These are phyloP conservation scores for Amblyteles armatorius DNA, from an alignment of 2,888 invertebrate genomes.

Conservation along the genomic window DNA sequence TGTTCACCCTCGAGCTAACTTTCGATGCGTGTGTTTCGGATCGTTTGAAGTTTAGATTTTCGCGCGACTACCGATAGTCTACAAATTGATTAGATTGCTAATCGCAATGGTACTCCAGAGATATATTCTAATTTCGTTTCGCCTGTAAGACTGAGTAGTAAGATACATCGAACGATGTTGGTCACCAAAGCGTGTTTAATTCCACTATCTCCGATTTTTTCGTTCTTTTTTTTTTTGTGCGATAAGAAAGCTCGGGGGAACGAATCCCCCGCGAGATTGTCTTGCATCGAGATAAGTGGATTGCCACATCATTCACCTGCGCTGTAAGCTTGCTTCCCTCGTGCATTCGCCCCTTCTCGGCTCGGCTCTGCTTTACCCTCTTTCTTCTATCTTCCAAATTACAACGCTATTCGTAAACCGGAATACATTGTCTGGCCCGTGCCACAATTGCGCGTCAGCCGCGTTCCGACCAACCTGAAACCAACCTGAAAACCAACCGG, in stretches of 20 bases:
- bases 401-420: conserved; percentile 44
- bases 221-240: neutral
- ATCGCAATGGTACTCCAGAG: neutral
- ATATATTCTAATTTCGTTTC: neutral
- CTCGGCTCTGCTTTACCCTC: conserved; percentile 17
- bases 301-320: conserved; percentile 59
- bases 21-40: neutral
- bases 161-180: conserved; percentile 11
- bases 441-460: conserved; percentile 16
- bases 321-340: conserved; percentile 22
- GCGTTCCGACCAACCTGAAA: no score
- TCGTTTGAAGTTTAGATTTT: neutral
- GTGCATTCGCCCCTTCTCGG: neutral
- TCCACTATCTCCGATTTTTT: conserved; percentile 26
- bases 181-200: conserved; percentile 46
- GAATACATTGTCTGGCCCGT: conserved; percentile 16
- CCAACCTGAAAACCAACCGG: no score
- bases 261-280: conserved; percentile 40
- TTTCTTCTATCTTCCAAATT: conserved; percentile 30
- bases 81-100: conserved; percentile 1
- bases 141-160: neutral
- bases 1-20: neutral
- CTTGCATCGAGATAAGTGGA: conserved; percentile 57
- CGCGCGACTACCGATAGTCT: neutral
- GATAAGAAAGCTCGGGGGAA: conserved; percentile 19